Evolutionary conservation across 1,140 invertebrate species (phyloP), one percentile per base, ranked within the genome.

Genomic region (Drosophila parvula): DNA sequence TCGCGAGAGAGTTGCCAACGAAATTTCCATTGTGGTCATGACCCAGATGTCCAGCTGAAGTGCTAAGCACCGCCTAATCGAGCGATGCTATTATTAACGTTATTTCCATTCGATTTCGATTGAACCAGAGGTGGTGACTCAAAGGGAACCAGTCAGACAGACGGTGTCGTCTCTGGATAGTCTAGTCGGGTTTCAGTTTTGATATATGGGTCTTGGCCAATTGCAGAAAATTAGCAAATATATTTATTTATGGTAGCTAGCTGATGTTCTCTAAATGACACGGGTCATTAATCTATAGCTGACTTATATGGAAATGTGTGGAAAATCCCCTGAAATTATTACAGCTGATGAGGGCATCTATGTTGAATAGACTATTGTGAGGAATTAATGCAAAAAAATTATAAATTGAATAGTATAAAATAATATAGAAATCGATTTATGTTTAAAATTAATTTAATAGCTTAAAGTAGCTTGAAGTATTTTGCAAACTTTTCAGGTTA

Each of bases 21-120:
- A 77, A 77, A 81, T 88, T 78, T 84, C 78, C 74, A 56, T 90
- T 78, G 80, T 70, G 41, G 81, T 84, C 74, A 71, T 88, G 84
- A 88, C 84, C 84, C 59, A 88, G 71, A 89, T 88, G 80, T 81
- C 63, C 57, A 43, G n/a, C 62, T 68, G 79, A 81, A 84, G 80
- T 81, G 84, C 76, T 68, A 90, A 71, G 67, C 65, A 71, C 56
- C 48, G 55, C 78, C 88, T 84, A 81, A 81, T 70, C 83, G 78
- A 68, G 84, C 28, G 44, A 40, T 28, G 50, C 64, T 69, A 81
- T 84, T 84, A 70, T 67, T 74, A 71, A 60, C 44, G 59, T 22
- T 22, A 65, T 81, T 78, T 67, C 55, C 62, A 71, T 58, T 48
- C 65, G 50, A 58, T 71, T 71, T 48, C 69, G 43, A 70, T 36